Percentiles rank a stretch among this genome's conserved stretches.
These are phyloP conservation scores for Formica exsecta DNA, from an alignment of 1,140 invertebrate species.

Conservation along the genomic window DNA sequence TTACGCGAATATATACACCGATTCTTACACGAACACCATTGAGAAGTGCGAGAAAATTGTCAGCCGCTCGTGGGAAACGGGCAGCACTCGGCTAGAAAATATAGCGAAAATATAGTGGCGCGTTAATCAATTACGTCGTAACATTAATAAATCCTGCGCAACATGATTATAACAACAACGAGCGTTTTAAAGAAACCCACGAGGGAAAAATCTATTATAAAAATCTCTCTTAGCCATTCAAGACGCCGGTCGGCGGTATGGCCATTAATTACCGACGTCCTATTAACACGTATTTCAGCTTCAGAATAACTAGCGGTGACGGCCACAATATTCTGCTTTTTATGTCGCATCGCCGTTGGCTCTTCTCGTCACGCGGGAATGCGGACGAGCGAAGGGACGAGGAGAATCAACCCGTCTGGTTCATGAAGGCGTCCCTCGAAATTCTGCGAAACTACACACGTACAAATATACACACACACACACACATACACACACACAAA, in stretches of 20 bases:
- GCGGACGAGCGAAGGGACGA: neutral
- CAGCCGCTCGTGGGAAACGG: constrained; percentile 5
- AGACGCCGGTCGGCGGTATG: constrained; percentile 2
- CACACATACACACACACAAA: too few species aligned
- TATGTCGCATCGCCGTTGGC: neutral
- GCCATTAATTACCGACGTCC: constrained; percentile 57
- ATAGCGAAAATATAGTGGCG: constrained; percentile 51
- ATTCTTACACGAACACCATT: neutral
- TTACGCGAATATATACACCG: neutral
- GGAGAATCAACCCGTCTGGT: neutral
- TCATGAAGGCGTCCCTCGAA: constrained; percentile 18
- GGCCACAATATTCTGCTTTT: constrained; percentile 43
- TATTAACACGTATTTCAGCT: constrained; percentile 46
- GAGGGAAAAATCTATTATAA: constrained; percentile 52
- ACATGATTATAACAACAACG: constrained; percentile 54
- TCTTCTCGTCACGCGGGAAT: neutral
- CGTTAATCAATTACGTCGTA: constrained; percentile 55
- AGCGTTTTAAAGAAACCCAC: constrained; percentile 44
- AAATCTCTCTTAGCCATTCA: constrained; percentile 47
- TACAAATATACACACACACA: neutral
- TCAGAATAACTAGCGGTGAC: neutral
- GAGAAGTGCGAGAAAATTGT: constrained; percentile 32
- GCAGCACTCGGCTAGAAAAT: constrained; percentile 17
- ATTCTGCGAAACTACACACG: constrained; percentile 1
- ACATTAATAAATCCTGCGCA: constrained; percentile 55